Base-by-base conservation (phyloP, 2,797 vertebrate genomes). In the Micromesistius poutassou region DNA sequence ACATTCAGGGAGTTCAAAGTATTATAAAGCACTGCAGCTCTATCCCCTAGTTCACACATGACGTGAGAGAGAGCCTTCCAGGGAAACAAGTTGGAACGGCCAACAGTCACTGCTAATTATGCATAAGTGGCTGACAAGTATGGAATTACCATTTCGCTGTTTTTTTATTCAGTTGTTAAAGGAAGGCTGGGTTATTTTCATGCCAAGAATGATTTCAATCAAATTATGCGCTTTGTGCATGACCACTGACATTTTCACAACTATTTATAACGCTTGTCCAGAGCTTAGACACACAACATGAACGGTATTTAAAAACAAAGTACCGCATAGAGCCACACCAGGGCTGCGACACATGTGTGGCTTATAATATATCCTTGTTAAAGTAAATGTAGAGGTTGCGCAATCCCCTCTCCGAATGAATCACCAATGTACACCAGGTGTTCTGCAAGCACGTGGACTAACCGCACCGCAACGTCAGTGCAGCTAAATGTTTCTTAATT, bases 401-500 rank as follows among this genome's bases (percentile, higher is more conserved):
- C 13, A 46, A 46, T 46, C 42, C 2, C 42, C 10, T 12, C 66
- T 68, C 25, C 8, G 0, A 31, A 33, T 38, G n/a, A 70, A 76
- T 71, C 71, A 28, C 36, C 13, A 25, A 42, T 68, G 33, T n/a
- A 62, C 50, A 62, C 4, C 14, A 6, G 5, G 42, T 14, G 42
- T 4, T 46, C 42, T 46, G 42, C 4, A 19, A 46, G 42, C 42
- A 38, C 42, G 42, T 46, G 42, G 42, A 46, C 42, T 28, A 22
- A 12, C 40, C 3, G 19, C 33, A 25, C 35, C 25, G 77, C 1
- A 10, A 80, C 81, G 71, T 72, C 30, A 35, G 72, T 5, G 7
- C 74, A 46, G 81, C 76, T 73, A 79, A 84, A 40, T 42, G 71
- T 22, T 28, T 80, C 8, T 28, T 28, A 74, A 72, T 14, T 71